Evolutionary conservation across 2,797 vertebrate genomes (phyloP).

Genomic region (Takifugu ocellatus): DNA sequence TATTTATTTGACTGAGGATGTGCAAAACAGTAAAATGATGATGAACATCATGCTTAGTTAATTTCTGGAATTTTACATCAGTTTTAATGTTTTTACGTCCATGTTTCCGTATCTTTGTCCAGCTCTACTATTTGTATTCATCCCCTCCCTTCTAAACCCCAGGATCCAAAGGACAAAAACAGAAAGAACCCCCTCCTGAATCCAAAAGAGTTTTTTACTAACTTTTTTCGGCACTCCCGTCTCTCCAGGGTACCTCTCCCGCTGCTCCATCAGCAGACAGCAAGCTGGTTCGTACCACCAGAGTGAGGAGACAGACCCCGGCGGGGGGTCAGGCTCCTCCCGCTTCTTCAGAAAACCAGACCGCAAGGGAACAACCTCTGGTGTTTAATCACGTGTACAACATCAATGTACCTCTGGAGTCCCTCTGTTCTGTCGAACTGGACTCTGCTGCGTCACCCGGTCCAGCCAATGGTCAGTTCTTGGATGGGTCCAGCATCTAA

Average conservation of each 20-base stretch:
- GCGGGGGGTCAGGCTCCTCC: slow-evolving; percentile 54
- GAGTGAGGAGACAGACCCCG: slow-evolving; percentile 72
- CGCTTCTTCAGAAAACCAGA: slow-evolving; percentile 73
- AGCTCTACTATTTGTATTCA: slow-evolving; percentile 1
- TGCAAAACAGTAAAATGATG: no score
- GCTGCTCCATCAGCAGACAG: slow-evolving; percentile 72
- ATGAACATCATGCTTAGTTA: no score
- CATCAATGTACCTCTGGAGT: slow-evolving; percentile 91
- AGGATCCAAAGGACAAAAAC: slow-evolving; percentile 30
- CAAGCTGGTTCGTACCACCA: slow-evolving; percentile 78
- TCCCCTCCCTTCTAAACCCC: slow-evolving; percentile 34
- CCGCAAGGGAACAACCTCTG: slow-evolving; percentile 81
- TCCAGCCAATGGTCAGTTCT: slow-evolving; percentile 39
- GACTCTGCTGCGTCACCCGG: slow-evolving; percentile 47
- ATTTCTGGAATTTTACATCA: no score
- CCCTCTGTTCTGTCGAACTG: slow-evolving; percentile 85
- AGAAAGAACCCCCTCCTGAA: slow-evolving; percentile 11
- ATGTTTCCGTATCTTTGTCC: no score
- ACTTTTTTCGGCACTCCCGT: slow-evolving; percentile 4
- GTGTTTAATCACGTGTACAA: slow-evolving; percentile 97
- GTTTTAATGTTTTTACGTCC: no score
- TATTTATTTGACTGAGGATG: no score
- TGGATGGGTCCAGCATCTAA: no score
- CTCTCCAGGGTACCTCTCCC: slow-evolving; percentile 47
- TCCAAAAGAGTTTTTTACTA: slow-evolving; percentile 20